Evolutionary conservation across 2,888 invertebrate genomes (phyloP), one percentile per base, ranked within the genome.

Genomic region (Mythimna lalbum): DNA sequence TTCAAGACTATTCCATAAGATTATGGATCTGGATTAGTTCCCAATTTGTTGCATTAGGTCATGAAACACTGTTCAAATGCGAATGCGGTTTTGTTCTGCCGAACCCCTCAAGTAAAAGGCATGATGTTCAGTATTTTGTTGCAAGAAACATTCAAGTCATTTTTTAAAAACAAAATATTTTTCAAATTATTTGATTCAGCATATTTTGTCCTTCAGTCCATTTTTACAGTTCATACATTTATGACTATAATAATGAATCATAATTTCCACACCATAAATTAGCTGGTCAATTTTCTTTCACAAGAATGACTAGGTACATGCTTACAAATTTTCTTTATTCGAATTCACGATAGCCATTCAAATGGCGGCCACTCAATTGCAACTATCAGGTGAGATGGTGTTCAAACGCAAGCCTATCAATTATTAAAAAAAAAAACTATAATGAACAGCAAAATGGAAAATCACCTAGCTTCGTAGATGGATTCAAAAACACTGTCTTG

Each of bases 201-300:
- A 6, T 19, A 4, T 27, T 53, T 53, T 23, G 6, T 1, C 17
- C 17, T 23, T 12, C 6, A 23, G 27, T 27, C 17, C 21, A 36
- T 10, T 19, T 50, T 14, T n/a, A 31, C 9, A 12, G 53, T 36
- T 39, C 47, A 61, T 49, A n/a, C 53, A 33, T 23, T 0, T 10
- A 10, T 14, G 23, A 72, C 49, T 14, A 43, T 43, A 33, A 56
- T 33, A 39, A 71, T 50, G n/a, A 63, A 43, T 63, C 56, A 50
- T 57, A 43, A 57, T 57, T 33, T 47, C 3, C 50, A 43, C 19
- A 12, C 17, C 33, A 14, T 43, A 33, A 52, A 47, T 63, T 59
- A 64, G 27, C 17, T 43, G n/a, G 31, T 19, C 33, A 73, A 43
- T 73, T 63, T 47, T 63, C 23, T 56, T 50, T 56, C 56, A 17